phyloP scores from a whole-genome alignment of 2,113 vertebrate species.

The Danionella cerebrum region DNA sequence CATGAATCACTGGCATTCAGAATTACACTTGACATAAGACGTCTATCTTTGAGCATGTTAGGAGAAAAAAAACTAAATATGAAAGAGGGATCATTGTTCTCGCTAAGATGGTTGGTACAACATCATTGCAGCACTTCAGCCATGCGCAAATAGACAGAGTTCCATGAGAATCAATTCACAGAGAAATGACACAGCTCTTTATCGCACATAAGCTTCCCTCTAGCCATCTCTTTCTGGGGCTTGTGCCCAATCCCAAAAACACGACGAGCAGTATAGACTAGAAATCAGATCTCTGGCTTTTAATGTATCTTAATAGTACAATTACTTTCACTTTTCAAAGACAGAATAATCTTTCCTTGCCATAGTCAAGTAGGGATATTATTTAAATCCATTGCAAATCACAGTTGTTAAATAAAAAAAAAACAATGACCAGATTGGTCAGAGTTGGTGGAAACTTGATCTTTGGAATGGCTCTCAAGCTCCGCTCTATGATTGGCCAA shows the following conservation, averaged over 20 bases:
- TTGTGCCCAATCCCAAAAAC: not conserved
- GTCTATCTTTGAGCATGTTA: conserved; percentile 26
- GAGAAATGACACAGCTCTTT: conserved; percentile 34
- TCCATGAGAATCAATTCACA: conserved; percentile 8
- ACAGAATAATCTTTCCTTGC: no score
- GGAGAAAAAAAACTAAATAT: conserved; percentile 17
- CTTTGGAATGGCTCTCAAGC: no score
- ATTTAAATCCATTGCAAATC: no score
- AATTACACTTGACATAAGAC: conserved; percentile 24
- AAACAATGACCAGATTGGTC: no score
- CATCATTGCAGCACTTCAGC: not conserved
- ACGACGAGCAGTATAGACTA: conserved; percentile 34
- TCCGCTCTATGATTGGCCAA: no score
- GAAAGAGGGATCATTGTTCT: no score
- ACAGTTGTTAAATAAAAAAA: no score
- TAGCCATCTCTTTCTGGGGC: not conserved
- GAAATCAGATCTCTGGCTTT: conserved; percentile 31
- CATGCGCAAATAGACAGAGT: conserved; percentile 9
- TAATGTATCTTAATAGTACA: conserved; percentile 30
- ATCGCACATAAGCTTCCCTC: conserved; percentile 9
- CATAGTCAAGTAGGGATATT: no score
- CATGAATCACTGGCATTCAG: conserved; percentile 24
- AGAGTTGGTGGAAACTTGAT: no score
- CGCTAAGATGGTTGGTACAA: no score
- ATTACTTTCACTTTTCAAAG: no score